Conservation (phyloP, 2,113 vertebrate genomes). For the Calyptommatus sinebrachiatus region DNA sequence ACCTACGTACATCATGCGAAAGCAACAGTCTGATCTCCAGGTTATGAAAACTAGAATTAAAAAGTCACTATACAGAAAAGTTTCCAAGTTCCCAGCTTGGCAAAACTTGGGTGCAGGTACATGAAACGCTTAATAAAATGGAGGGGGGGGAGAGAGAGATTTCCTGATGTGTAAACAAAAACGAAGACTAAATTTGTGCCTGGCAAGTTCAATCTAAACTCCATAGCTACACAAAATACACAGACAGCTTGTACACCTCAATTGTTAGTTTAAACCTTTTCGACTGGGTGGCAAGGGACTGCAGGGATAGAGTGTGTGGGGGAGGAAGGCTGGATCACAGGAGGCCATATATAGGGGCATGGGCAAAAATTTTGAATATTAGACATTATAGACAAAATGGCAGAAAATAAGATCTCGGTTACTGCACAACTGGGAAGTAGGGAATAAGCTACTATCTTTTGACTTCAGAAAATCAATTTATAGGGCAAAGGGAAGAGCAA, state of each 20-base stretch:
- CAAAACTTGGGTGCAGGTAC: conserved; percentile 80
- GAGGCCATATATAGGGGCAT: conserved; percentile 69
- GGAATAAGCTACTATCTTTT: conserved; percentile 60
- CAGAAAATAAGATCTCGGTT: conserved; percentile 53
- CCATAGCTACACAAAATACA: conserved; percentile 78
- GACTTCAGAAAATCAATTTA: conserved; percentile 68
- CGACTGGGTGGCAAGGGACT: conserved; percentile 12
- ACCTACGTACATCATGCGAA: conserved; percentile 84
- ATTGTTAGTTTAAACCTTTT: conserved; percentile 69
- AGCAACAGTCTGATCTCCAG: conserved; percentile 85
- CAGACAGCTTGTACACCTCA: conserved; percentile 75
- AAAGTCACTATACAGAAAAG: conserved; percentile 83
- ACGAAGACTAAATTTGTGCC: conserved; percentile 78
- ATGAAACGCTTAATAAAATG: conserved; percentile 81
- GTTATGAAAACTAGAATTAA: conserved; percentile 84
- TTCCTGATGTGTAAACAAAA: conserved; percentile 79
- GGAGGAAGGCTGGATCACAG: conserved; percentile 53
- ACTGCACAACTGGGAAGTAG: conserved; percentile 60
- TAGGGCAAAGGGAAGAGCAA: conserved; percentile 61
- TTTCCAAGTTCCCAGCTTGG: conserved; percentile 77
- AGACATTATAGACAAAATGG: conserved; percentile 63
- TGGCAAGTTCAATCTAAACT: conserved; percentile 77
- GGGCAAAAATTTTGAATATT: conserved; percentile 62
- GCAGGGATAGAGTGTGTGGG: background rate
- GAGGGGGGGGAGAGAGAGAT: conserved; percentile 49